Conservation (phyloP, 2,113 vertebrate species). For the Trematocara macrostoma region DNA sequence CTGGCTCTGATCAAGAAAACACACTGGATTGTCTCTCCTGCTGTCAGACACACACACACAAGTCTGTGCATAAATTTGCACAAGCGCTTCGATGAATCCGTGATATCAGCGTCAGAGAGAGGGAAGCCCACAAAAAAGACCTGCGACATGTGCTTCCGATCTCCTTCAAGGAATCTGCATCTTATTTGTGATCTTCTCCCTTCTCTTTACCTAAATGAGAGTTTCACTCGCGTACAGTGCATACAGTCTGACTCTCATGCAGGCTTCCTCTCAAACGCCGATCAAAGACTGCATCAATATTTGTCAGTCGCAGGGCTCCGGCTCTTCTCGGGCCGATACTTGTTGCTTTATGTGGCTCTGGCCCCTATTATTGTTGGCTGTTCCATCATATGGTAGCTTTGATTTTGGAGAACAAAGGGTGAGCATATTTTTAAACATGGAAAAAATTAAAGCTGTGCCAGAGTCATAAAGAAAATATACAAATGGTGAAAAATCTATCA, state of each 20-base stretch:
- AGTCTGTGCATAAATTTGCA: not conserved
- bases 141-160: not conserved
- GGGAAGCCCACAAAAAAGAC: not conserved
- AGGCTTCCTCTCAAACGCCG: not conserved
- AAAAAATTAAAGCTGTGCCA: not conserved
- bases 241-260: not conserved
- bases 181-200: not conserved
- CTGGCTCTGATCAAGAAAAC: constrained; percentile 51
- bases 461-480: not conserved
- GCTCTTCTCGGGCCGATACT: not conserved
- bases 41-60: constrained; percentile 3
- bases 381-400: constrained; percentile 16
- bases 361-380: constrained; percentile 37
- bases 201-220: not conserved
- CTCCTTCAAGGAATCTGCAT: constrained; percentile 15
- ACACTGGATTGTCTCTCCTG: constrained; percentile 8
- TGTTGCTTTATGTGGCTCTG: constrained; percentile 18
- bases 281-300: constrained; percentile 58
- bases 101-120: not conserved
- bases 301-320: constrained; percentile 21
- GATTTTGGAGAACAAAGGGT: constrained; percentile 42
- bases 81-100: not conserved
- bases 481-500: not conserved
- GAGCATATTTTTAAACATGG: not conserved
- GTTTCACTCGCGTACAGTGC: not conserved